These are phyloP conservation scores for Athetis lepigone DNA, from an alignment of 2,888 invertebrate species.

Conservation along the genomic window DNA sequence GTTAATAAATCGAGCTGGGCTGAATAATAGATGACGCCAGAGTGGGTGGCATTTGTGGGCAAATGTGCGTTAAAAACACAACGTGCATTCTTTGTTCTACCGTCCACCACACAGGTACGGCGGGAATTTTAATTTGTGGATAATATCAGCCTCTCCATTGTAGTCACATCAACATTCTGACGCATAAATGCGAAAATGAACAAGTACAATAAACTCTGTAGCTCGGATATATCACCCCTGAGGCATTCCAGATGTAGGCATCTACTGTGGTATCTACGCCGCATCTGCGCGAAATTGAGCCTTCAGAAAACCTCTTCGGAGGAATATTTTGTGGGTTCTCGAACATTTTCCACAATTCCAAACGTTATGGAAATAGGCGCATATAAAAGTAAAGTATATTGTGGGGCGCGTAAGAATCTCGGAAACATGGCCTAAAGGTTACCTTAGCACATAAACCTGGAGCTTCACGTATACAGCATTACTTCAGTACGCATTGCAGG, in stretches of 20 bases:
- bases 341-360: not conserved
- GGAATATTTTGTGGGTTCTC: conserved; percentile 7
- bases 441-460: conserved; percentile 36
- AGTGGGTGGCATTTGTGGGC: conserved; percentile 53
- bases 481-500: conserved; percentile 56
- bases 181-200: conserved; percentile 47
- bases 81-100: conserved; percentile 62
- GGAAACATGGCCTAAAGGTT: conserved; percentile 33
- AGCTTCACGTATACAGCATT: conserved; percentile 29
- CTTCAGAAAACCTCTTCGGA: conserved; percentile 11
- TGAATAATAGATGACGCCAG: conserved; percentile 47
- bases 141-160: conserved; percentile 58
- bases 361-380: conserved; percentile 30
- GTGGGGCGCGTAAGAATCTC: conserved; percentile 25
- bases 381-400: conserved; percentile 36
- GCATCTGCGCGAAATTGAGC: conserved; percentile 10
- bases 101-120: conserved; percentile 43
- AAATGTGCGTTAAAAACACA: conserved; percentile 61
- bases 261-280: conserved; percentile 10
- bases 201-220: conserved; percentile 37
- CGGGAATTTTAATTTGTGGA: conserved; percentile 69
- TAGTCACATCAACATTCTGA: conserved; percentile 57
- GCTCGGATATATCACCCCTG: conserved; percentile 40
- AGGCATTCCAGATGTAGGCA: conserved; percentile 25
- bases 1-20: conserved; percentile 36